Evolutionary conservation across 1,140 invertebrate species (phyloP), one percentile per base, ranked within the genome.

Genomic region (Pogonomyrmex barbatus): DNA sequence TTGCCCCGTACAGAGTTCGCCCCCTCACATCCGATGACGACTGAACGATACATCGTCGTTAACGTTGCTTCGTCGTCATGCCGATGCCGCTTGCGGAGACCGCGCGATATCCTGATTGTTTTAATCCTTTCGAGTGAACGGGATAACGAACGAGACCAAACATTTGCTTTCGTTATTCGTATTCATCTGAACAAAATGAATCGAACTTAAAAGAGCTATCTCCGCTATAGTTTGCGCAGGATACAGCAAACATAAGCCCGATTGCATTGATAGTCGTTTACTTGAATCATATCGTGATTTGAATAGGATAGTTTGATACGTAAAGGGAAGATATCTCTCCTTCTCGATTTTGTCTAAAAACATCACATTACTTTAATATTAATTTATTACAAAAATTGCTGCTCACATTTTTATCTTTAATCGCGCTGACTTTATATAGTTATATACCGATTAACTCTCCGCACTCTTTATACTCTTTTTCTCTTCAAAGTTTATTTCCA

Each of bases 31-130:
- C 87, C 85, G 75, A 89, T 87, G 88, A 89, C 60, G 77, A 83
- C 84, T 78, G 60, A 87, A 86, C 88, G 88, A 89, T 86, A 79
- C 83, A 86, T 89, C 75, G 87, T 89, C 60, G 73, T 89, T 89
- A 81, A 78, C 85, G 45, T 84, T 45, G 47, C 60, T 63, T 33
- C 12, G 24, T 24, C 24, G 24, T 62, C 73, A 4, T 56, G 8
- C 24, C 63, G 36, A 39, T 47, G 24, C n/a, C 33, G 47, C 30
- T 73, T 42, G 52, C 42, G 67, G 14, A 9, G 4, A 3, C 10
- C 36, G 68, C 30, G 30, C 79, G 68, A 60, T 83, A 83, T 75
- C 54, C 54, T 60, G 79, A 83, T 83, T 83, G 68, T 83, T n/a
- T 75, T 73, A 47, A 75, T 75, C 68, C 79, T 83, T 62, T 45